These are phyloP conservation scores for Mystacides longicornis DNA, from an alignment of 2,888 invertebrate genomes.

Conservation along the genomic window DNA sequence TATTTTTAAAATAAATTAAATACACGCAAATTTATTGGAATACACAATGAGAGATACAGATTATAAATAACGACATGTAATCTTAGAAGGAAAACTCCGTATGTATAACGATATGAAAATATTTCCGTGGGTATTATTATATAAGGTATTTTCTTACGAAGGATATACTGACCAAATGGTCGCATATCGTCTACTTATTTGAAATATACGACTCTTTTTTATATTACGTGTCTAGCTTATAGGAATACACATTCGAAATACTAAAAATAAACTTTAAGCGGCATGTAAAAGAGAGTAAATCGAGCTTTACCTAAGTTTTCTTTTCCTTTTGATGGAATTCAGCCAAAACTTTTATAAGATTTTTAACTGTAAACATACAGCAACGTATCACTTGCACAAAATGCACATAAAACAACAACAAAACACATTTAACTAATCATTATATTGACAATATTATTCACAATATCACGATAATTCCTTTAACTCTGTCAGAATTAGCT, in stretches of 20 bases:
- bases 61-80: not conserved
- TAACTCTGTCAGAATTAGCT: slow-evolving; percentile 9
- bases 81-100: not conserved
- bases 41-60: no score
- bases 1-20: no score
- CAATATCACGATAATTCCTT: slow-evolving; percentile 11
- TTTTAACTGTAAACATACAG: slow-evolving; percentile 15
- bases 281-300: slow-evolving; percentile 5
- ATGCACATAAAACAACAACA: slow-evolving; percentile 5
- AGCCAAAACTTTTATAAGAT: slow-evolving; percentile 13
- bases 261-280: slow-evolving; percentile 13
- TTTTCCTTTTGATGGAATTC: slow-evolving; percentile 17
- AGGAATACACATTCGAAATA: slow-evolving; percentile 7
- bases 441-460: not conserved
- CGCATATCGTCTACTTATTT: slow-evolving; percentile 3
- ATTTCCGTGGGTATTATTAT: slow-evolving; percentile 13
- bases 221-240: not conserved
- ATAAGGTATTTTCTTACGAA: slow-evolving; percentile 15
- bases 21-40: no score
- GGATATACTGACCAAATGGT: slow-evolving; percentile 13
- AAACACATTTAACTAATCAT: slow-evolving; percentile 5
- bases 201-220: not conserved
- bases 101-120: slow-evolving; percentile 3
- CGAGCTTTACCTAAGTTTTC: slow-evolving; percentile 17
- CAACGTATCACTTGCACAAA: slow-evolving; percentile 16